Evolutionary conservation across 2,797 vertebrate species (phyloP).

Genomic region (Hyperoplus lanceolatus): DNA sequence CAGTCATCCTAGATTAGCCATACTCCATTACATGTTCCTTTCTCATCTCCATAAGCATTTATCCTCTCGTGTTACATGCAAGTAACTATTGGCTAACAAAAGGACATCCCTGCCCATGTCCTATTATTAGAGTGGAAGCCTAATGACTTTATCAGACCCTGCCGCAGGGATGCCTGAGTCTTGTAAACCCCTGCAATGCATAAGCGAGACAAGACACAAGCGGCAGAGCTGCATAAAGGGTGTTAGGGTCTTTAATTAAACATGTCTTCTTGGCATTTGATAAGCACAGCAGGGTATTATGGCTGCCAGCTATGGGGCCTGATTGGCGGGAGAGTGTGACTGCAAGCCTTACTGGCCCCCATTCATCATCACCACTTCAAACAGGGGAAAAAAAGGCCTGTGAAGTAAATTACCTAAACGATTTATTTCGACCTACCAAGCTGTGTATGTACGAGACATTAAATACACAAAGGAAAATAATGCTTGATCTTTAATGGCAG

Average conservation of each 20-base stretch:
- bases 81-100: conserved; percentile 67
- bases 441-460: background rate
- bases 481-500: background rate
- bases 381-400: background rate
- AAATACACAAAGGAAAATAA: background rate
- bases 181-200: conserved; percentile 60
- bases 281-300: conserved; percentile 65
- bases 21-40: conserved; percentile 58
- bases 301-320: conserved; percentile 58
- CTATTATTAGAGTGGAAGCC: conserved; percentile 64
- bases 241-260: conserved; percentile 80
- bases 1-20: conserved; percentile 70
- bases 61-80: conserved; percentile 58
- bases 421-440: no score
- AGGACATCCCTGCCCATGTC: conserved; percentile 58
- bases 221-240: conserved; percentile 59
- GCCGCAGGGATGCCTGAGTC: conserved; percentile 53
- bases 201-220: conserved; percentile 43
- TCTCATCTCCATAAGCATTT: conserved; percentile 71
- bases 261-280: conserved; percentile 78
- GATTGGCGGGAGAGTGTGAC: conserved; percentile 19
- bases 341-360: conserved; percentile 21
- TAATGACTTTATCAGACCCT: conserved; percentile 78
- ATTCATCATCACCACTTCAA: conserved; percentile 25
- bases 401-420: no score